A percentile compares a stretch with the other conserved stretches of the same genome.
Evolutionary conservation across 2,113 vertebrate species (phyloP).

Genomic region (Sander vitreus): DNA sequence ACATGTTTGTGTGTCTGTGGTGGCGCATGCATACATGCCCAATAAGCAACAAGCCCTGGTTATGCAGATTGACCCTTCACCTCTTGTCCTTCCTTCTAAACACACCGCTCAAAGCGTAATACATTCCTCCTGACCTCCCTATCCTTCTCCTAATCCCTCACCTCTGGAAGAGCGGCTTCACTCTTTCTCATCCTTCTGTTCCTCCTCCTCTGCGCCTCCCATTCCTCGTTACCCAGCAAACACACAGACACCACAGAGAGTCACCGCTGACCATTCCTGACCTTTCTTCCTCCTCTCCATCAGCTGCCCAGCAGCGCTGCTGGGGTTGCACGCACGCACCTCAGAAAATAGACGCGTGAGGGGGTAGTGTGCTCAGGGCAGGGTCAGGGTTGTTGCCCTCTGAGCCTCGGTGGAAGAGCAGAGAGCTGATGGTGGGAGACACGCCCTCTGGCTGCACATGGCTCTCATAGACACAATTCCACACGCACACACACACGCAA

Average conservation of each 20-base stretch:
- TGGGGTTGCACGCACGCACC: constrained; percentile 22
- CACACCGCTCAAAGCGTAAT: constrained; percentile 53
- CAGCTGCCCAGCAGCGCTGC: constrained; percentile 55
- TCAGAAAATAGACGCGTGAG: constrained; percentile 27
- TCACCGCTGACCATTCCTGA: constrained; percentile 63
- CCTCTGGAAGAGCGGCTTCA: constrained; percentile 40
- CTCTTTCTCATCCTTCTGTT: constrained; percentile 38
- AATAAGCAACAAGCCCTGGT: constrained; percentile 35
- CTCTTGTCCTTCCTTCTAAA: constrained; percentile 40
- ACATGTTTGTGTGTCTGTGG: constrained; percentile 17
- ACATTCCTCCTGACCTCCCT: constrained; percentile 57
- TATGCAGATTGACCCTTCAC: constrained; percentile 53
- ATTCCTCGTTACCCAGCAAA: constrained; percentile 56
- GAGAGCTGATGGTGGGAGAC: constrained; percentile 67
- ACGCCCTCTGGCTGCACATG: constrained; percentile 53
- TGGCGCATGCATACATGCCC: background rate
- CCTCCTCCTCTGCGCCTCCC: constrained; percentile 42
- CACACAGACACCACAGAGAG: constrained; percentile 58
- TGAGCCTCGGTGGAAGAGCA: constrained; percentile 47
- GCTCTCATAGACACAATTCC: constrained; percentile 23
- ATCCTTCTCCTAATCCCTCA: constrained; percentile 51
- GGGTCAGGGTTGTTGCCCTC: constrained; percentile 69
- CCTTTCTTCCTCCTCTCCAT: constrained; percentile 56
- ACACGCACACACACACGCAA: background rate
- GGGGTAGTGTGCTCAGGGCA: constrained; percentile 52